These are phyloP conservation scores for Luscinia megarhynchos DNA, from an alignment of 2,797 vertebrate genomes.

Conservation along the genomic window DNA sequence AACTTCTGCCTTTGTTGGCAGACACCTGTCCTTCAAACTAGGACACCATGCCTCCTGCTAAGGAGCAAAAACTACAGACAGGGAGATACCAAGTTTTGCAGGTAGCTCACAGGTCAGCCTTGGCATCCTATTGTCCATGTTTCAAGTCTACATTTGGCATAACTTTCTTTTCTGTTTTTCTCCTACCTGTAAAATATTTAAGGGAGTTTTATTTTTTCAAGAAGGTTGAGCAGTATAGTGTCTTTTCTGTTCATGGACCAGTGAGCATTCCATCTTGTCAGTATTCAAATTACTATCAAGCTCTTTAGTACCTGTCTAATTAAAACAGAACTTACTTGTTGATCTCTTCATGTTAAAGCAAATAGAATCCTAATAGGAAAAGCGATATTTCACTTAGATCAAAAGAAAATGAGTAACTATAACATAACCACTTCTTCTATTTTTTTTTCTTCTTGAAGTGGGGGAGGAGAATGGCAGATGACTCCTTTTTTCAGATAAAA, in stretches of 20 bases:
- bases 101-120: neutral
- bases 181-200: slow-evolving; percentile 40
- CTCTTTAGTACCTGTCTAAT: slow-evolving; percentile 76
- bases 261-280: slow-evolving; percentile 66
- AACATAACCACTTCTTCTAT: slow-evolving; percentile 10
- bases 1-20: too few relatives aligned
- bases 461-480: neutral
- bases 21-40: too few relatives aligned
- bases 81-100: neutral
- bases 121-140: neutral
- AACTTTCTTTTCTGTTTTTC: neutral
- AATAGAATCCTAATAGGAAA: slow-evolving; percentile 73
- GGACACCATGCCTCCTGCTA: neutral
- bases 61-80: neutral
- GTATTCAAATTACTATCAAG: slow-evolving; percentile 71
- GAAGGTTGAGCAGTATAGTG: slow-evolving; percentile 38
- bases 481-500: slow-evolving; percentile 29
- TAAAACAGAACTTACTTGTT: slow-evolving; percentile 73
- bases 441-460: neutral
- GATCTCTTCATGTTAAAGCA: slow-evolving; percentile 68
- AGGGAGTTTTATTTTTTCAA: slow-evolving; percentile 15
- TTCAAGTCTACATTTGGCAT: neutral
- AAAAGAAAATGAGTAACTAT: slow-evolving; percentile 67
- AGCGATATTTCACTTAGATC: slow-evolving; percentile 70
- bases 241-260: slow-evolving; percentile 67